Conservation (phyloP, 2,888 invertebrate genomes). For the Conomelus anceps region DNA sequence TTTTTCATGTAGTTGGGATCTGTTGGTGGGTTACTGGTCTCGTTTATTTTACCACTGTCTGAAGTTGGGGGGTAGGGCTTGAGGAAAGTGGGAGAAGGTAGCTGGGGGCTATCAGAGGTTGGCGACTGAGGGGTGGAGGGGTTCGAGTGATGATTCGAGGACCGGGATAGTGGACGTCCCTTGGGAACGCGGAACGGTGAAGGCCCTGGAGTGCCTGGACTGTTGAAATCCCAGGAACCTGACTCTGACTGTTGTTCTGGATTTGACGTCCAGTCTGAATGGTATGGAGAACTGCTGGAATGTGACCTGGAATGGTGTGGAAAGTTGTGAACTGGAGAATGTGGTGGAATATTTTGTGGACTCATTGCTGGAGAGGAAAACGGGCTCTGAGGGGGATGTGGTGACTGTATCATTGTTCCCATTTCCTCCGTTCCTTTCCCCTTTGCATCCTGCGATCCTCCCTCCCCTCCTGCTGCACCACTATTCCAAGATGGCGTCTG, state of each 20-base stretch:
- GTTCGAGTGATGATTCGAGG: slow-evolving; percentile 39
- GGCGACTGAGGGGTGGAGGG: slow-evolving; percentile 44
- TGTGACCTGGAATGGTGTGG: background rate
- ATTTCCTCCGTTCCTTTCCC: background rate
- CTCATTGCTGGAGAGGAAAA: slow-evolving; percentile 21
- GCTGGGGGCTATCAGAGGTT: slow-evolving; percentile 44
- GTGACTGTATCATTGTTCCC: background rate
- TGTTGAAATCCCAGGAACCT: slow-evolving; percentile 17
- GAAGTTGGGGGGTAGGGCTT: slow-evolving; percentile 57
- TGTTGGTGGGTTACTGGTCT: slow-evolving; percentile 36
- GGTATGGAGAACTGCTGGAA: background rate
- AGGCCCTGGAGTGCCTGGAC: slow-evolving; percentile 36
- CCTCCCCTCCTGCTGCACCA: background rate
- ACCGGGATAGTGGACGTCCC: slow-evolving; percentile 56
- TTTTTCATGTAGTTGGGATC: background rate
- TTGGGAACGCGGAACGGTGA: slow-evolving; percentile 58
- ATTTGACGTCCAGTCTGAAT: slow-evolving; percentile 11
- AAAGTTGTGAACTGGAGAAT: slow-evolving; percentile 1
- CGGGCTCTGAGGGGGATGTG: slow-evolving; percentile 7
- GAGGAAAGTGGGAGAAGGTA: slow-evolving; percentile 45
- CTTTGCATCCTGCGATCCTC: background rate
- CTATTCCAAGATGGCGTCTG: background rate
- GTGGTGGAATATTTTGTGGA: background rate
- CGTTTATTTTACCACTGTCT: slow-evolving; percentile 38
- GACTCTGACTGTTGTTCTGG: background rate